Evolutionary conservation across 2,888 invertebrate species (phyloP).

Genomic region (Liodrosophila aerea): DNA sequence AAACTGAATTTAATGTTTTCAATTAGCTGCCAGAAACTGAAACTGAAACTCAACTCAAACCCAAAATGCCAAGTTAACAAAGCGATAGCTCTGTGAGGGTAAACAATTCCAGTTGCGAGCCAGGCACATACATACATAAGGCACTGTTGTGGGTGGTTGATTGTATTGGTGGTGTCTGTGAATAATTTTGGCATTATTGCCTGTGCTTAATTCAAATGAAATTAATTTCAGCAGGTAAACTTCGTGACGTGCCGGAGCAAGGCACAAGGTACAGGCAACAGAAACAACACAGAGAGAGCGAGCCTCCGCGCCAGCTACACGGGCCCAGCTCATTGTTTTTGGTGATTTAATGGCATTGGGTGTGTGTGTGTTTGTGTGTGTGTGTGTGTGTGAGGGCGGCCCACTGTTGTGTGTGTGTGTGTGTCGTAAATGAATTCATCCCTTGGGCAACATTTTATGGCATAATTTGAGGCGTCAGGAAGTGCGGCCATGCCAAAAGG

Average conservation of each 20-base stretch:
- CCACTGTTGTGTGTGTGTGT: constrained; percentile 7
- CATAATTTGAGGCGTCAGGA: constrained; percentile 76
- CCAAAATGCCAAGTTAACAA: constrained; percentile 50
- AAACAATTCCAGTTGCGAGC: constrained; percentile 58
- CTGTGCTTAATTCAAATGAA: constrained; percentile 77
- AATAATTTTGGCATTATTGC: constrained; percentile 75
- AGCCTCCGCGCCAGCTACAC: constrained; percentile 13
- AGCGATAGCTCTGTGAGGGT: constrained; percentile 31
- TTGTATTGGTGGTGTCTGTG: constrained; percentile 72
- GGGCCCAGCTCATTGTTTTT: constrained; percentile 70
- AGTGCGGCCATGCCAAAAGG: constrained; percentile 65
- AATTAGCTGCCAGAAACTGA: constrained; percentile 68
- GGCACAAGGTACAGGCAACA: background rate
- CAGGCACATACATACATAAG: too few relatives aligned
- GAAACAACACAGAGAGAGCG: constrained; percentile 12
- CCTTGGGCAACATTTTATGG: constrained; percentile 76
- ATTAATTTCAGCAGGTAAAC: constrained; percentile 75
- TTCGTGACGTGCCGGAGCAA: constrained; percentile 55
- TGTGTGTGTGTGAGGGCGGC: constrained; percentile 14
- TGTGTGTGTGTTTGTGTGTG: constrained; percentile 12
- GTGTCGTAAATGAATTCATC: constrained; percentile 70
- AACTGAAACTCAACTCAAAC: constrained; percentile 14
- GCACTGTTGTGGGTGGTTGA: constrained; percentile 27
- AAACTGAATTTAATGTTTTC: constrained; percentile 73
- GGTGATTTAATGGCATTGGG: constrained; percentile 68